A percentile compares a stretch with the other conserved stretches of the same genome.
Evolutionary conservation across 1,140 invertebrate genomes (phyloP).

Genomic region (Papilio xuthus): DNA sequence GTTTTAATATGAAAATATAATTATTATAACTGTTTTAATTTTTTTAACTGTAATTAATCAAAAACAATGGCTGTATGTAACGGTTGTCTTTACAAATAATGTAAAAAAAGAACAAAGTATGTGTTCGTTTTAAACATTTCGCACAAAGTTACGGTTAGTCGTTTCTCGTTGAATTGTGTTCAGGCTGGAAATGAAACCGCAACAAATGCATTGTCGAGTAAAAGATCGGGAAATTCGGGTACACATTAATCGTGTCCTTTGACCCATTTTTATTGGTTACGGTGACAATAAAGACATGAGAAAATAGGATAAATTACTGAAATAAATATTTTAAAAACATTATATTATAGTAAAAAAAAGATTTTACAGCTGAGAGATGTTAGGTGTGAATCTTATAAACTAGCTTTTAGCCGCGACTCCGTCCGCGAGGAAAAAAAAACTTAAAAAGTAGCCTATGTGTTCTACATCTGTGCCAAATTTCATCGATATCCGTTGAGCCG

Average conservation of each 20-base stretch:
- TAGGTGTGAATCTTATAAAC: too few relatives aligned
- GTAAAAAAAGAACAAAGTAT: neutral
- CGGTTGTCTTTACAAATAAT: slow-evolving; percentile 5
- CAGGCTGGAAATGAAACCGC: neutral
- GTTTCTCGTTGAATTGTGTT: slow-evolving; percentile 9
- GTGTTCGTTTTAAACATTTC: neutral
- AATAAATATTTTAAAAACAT: neutral
- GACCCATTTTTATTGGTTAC: neutral
- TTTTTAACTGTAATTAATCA: neutral
- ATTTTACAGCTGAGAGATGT: too few relatives aligned
- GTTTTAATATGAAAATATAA: too few relatives aligned
- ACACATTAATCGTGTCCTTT: neutral
- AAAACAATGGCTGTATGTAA: slow-evolving; percentile 1
- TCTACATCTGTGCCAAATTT: too few relatives aligned
- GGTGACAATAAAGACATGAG: neutral
- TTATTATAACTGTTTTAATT: neutral
- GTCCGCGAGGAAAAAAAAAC: too few relatives aligned
- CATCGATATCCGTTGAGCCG: too few relatives aligned
- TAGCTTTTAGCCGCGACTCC: too few relatives aligned
- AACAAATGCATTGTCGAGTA: slow-evolving; percentile 9
- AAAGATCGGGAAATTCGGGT: neutral
- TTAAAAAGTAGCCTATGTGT: too few relatives aligned
- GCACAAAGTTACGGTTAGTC: slow-evolving; percentile 3
- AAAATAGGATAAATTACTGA: neutral
- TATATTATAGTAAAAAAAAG: too few relatives aligned